Base-by-base conservation (phyloP, 2,888 invertebrate genomes). In the Drosophila anomalata region DNA sequence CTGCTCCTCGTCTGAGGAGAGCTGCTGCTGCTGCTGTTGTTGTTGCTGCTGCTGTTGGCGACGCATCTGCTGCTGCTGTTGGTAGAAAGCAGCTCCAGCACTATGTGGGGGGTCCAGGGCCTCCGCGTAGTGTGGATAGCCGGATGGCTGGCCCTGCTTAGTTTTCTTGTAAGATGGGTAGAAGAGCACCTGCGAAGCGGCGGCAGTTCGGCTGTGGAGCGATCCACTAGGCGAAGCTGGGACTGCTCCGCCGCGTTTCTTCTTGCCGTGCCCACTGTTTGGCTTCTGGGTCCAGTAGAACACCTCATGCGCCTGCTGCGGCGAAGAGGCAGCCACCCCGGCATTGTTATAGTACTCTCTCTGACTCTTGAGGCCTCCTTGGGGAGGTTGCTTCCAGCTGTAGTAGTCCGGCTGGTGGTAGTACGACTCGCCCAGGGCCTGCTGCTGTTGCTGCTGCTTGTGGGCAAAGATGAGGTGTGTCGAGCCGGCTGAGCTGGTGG, bases 201-300 rank as follows among this genome's bases (percentile, higher is more conserved):
- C 90, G 8, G 90, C 90, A 11, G 80, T 81, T 8, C 90, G 90
- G 51, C 90, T 89, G 31, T 90, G 90, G 36, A 91, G 72, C 3
- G 91, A 91, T 17, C 90, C 90, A 36, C 91, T 90, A 0, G 91
- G 90, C 7, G 90, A 89, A 39, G 89, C 89, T 4, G 88, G 82
- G 20, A 87, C 78, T 20, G 75, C 83, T 14, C 67, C 71, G 8
- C 60, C 71, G 9, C 82, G 85, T 56, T 90, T 91, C 73, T 90
- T 90, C 58, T 91, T 90, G 56, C 84, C 79, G 50, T 90, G 85
- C 12, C 88, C 84, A 44, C 87, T 88, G 68, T 90, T 90, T 46
- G 90, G 89, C 63, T 91, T 91, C 58, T 91, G 90, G 0, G 91
- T 91, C 91, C 91, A 91, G 52, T 91, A 91, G 63, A 91, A 91